These are phyloP conservation scores for Drosophila borborema DNA, from an alignment of 2,888 invertebrate genomes.

Conservation along the genomic window DNA sequence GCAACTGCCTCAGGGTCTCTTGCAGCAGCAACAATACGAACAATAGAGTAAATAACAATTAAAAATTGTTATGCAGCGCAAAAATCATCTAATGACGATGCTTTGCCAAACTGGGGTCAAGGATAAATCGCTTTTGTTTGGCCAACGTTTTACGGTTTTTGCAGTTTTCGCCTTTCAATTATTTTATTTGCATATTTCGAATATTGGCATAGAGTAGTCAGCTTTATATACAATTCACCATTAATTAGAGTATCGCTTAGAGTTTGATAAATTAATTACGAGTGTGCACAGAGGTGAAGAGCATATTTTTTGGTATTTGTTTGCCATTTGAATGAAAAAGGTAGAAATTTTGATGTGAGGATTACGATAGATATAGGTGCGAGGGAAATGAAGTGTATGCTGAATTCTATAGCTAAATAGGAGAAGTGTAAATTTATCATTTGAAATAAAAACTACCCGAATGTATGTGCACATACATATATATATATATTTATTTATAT, in stretches of 20 bases:
- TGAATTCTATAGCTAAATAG: too few species aligned
- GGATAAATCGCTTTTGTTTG: slow-evolving; percentile 62
- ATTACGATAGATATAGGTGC: too few species aligned
- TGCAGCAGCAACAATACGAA: slow-evolving; percentile 28
- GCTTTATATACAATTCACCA: slow-evolving; percentile 5
- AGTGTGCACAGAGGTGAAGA: neutral
- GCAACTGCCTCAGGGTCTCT: slow-evolving; percentile 32
- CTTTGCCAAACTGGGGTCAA: slow-evolving; percentile 63
- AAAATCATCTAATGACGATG: slow-evolving; percentile 69
- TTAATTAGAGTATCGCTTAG: slow-evolving; percentile 22
- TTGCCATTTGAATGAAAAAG: too few species aligned
- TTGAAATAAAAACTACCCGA: too few species aligned
- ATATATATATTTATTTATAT: too few species aligned
- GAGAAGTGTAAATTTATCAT: too few species aligned
- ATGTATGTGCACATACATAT: too few species aligned
- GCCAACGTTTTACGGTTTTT: slow-evolving; percentile 12
- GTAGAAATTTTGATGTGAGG: too few species aligned
- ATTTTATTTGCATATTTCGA: slow-evolving; percentile 62
- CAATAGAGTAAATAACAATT: slow-evolving; percentile 71
- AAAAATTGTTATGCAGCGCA: slow-evolving; percentile 68
- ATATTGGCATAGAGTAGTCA: slow-evolving; percentile 44
- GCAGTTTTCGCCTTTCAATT: slow-evolving; percentile 9
- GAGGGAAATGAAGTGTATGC: too few species aligned
- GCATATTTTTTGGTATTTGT: too few species aligned
- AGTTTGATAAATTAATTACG: neutral